Evolutionary conservation across 2,888 invertebrate species (phyloP), one percentile per base, ranked within the genome.

Genomic region (Idaea dimidiata): DNA sequence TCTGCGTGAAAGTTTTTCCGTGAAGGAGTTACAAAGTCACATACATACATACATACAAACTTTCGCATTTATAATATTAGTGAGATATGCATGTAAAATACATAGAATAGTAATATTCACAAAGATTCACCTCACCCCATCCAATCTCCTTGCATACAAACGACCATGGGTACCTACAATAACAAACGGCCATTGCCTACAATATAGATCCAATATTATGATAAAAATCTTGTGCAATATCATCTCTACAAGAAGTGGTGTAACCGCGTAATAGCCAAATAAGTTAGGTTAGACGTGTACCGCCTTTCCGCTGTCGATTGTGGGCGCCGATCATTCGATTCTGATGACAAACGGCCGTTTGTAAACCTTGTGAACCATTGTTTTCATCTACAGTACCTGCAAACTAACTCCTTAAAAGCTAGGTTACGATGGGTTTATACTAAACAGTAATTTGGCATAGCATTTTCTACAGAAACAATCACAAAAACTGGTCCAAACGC

Each of bases 291-390:
- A n/a, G 63, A 43, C 43, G 43, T 58, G 59, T 57, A 57, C 54
- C 64, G 61, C 64, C 64, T 64, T 62, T 64, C 57, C 58, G 43
- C 32, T 64, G 64, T 64, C 33, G 24, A 16, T 54, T 16, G 63
- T 63, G 63, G 61, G 63, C 63, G 63, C 60, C 53, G 63, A 54
- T 17, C 24, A 62, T 62, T 53, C 17, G 43, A 59, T 61, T 60
- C 43, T 59, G 59, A 60, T 61, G 63, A 63, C 60, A 63, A 57
- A 63, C 63, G 32, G 32, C 56, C 17, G 53, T 43, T 43, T 43
- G 43, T 43, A 10, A 43, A 43, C 43, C 43, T 43, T 14, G 10
- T 43, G 43, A 43, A 43, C 43, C 10, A 43, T 43, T 43, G 43
- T 43, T 43, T 24, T 8, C 43, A 14, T 43, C 6, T 43, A 7